Base-by-base conservation (phyloP, 1,140 invertebrate genomes). In the Pseudoatta argentina region DNA sequence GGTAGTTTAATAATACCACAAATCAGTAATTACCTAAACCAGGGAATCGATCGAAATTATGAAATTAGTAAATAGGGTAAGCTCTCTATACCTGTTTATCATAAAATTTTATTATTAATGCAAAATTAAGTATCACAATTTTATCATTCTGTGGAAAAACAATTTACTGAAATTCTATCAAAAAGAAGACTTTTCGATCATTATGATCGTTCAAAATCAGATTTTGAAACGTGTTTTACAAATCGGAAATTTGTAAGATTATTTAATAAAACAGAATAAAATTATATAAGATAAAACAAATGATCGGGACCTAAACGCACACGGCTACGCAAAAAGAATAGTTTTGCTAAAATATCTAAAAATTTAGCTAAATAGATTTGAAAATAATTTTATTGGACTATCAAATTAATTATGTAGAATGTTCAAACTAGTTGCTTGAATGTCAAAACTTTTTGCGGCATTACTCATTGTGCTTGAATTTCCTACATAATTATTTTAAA, bases 21-120 rank as follows among this genome's bases (percentile, higher is more conserved):
- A 27, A 82, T 57, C 67, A 44, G 39, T 73, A 83, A 83, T 83
- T 71, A 81, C 24, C 21, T 6, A 48, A 66, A 78, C 24, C 18
- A 66, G 21, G 55, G 18, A 81, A 5, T 7, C 8, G 39, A n/a
- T 61, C 39, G 4, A 61, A 83, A 63, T 83, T 83, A 48, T 81
- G 16, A 83, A 44, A 44, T 57, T 10, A 12, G 4, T 61, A 61
- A 71, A 71, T 81, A 81, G 3, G 30, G 3, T 30, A 34, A 21
- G 6, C 39, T 44, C 7, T 79, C 55, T 69, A 12, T 2, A 18
- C 55, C 14, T 2, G 7, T 67, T 16, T 5, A 79, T 14, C 3
- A 24, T 30, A 27, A 57, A 81, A 57, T 24, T 81, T 4, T 30
- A 71, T 57, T 61, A 73, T 34, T n/a, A 51, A 61, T 6, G 73